Percentiles rank a stretch among this genome's conserved stretches.
Conservation (phyloP, 2,113 vertebrate species). For the Nerophis ophidion region DNA sequence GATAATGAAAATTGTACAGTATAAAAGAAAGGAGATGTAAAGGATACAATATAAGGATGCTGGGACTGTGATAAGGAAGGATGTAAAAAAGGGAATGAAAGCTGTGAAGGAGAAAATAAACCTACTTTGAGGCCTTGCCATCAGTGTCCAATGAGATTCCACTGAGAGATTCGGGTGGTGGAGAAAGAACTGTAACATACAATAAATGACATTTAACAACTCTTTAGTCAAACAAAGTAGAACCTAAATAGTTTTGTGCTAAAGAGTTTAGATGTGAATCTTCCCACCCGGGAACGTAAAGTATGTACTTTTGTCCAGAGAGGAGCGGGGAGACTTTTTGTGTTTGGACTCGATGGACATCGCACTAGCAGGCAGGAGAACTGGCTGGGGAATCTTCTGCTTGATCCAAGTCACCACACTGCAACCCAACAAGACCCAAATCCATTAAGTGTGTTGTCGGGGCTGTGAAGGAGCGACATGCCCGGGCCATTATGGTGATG, state of each 20-base stretch:
- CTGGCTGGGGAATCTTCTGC: slow-evolving; percentile 67
- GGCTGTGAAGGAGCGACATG: too few relatives aligned
- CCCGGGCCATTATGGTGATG: not conserved
- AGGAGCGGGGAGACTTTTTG: slow-evolving; percentile 36
- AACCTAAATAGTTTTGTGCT: too few relatives aligned
- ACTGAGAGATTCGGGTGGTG: slow-evolving; percentile 69
- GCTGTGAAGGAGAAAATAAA: not conserved
- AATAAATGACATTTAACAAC: not conserved
- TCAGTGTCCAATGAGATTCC: slow-evolving; percentile 62
- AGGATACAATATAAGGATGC: too few relatives aligned
- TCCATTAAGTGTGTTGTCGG: too few relatives aligned
- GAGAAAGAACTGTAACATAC: slow-evolving; percentile 57
- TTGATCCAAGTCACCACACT: slow-evolving; percentile 71
- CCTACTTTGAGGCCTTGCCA: slow-evolving; percentile 41
- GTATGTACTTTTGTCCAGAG: slow-evolving; percentile 64
- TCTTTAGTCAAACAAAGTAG: not conserved
- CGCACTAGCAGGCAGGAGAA: slow-evolving; percentile 46
- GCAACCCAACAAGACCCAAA: slow-evolving; percentile 4
- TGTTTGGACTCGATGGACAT: slow-evolving; percentile 20
- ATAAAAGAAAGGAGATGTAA: too few relatives aligned
- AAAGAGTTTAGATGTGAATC: not conserved
- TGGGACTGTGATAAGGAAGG: too few relatives aligned
- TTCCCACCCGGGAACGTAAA: slow-evolving; percentile 7
- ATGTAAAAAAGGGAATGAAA: not conserved
- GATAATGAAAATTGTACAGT: not conserved